Conservation (phyloP, 2,888 invertebrate genomes). For the Branchipolynoe longqiensis region DNA sequence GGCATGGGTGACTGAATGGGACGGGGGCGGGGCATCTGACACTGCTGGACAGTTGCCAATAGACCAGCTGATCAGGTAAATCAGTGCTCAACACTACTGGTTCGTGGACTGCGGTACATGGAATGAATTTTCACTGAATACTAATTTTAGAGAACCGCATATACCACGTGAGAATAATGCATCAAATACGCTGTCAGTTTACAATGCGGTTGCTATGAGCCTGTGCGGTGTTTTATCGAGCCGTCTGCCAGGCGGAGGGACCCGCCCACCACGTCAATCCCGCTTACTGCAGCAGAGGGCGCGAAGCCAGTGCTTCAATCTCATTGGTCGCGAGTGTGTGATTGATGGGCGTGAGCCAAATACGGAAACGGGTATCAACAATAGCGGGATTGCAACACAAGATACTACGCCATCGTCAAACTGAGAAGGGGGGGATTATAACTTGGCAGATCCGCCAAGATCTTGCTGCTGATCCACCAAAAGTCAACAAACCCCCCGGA, state of each 20-base stretch:
- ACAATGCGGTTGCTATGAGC: conserved; percentile 41
- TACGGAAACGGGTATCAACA: conserved; percentile 58
- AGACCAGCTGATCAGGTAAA: conserved; percentile 15
- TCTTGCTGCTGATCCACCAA: background rate
- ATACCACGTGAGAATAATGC: background rate
- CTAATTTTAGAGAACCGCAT: background rate
- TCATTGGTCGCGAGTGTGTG: conserved; percentile 41
- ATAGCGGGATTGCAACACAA: conserved; percentile 52
- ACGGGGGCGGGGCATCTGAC: conserved; percentile 49
- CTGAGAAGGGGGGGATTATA: conserved; percentile 51
- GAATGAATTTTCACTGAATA: background rate
- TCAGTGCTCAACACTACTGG: too few species aligned
- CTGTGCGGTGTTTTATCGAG: conserved; percentile 3
- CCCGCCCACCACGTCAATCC: conserved; percentile 48
- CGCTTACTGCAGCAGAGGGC: background rate
- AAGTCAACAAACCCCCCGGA: background rate
- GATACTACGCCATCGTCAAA: conserved; percentile 51
- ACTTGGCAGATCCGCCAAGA: conserved; percentile 42
- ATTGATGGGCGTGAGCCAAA: conserved; percentile 55
- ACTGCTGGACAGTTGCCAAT: conserved; percentile 41
- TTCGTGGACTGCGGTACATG: background rate
- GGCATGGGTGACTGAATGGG: conserved; percentile 49
- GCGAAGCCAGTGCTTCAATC: conserved; percentile 41
- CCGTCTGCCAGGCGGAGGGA: background rate
- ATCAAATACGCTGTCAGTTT: background rate